These are phyloP conservation scores for Otocyon megalotis DNA, from an alignment of 2,113 vertebrate species.

Conservation along the genomic window DNA sequence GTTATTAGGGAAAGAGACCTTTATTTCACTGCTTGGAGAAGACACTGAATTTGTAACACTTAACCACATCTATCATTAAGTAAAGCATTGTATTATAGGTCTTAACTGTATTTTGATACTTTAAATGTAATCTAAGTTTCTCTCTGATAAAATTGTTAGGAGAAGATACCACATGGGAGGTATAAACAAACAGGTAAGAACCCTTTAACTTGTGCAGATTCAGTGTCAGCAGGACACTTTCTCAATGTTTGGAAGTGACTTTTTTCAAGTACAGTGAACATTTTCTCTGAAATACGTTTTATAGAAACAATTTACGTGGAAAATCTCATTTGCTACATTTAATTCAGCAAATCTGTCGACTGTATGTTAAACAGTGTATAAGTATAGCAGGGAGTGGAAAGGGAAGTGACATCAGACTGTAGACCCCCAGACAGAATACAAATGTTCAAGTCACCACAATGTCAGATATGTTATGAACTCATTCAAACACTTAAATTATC, in stretches of 20 bases:
- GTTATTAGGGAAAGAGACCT: background rate
- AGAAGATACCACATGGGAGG: background rate
- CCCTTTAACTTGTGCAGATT: background rate
- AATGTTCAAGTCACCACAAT: background rate
- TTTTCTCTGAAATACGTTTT: slow-evolving; percentile 32
- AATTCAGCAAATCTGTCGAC: background rate
- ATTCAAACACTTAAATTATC: background rate
- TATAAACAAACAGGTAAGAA: background rate
- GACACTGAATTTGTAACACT: background rate
- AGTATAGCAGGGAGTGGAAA: background rate
- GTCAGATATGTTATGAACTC: background rate
- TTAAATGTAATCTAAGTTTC: background rate
- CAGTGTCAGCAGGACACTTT: background rate
- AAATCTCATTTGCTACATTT: background rate
- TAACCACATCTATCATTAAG: background rate
- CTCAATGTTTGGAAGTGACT: background rate
- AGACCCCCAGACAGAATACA: background rate
- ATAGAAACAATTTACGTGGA: background rate
- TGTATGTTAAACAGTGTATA: background rate
- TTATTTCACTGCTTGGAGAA: background rate
- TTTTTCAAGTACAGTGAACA: background rate
- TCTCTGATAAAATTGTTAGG: background rate
- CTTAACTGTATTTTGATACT: slow-evolving; percentile 9
- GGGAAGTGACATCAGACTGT: background rate
- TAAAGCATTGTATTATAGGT: background rate